These are phyloP conservation scores for Dynastes grantii DNA, from an alignment of 2,888 invertebrate species.

Conservation along the genomic window DNA sequence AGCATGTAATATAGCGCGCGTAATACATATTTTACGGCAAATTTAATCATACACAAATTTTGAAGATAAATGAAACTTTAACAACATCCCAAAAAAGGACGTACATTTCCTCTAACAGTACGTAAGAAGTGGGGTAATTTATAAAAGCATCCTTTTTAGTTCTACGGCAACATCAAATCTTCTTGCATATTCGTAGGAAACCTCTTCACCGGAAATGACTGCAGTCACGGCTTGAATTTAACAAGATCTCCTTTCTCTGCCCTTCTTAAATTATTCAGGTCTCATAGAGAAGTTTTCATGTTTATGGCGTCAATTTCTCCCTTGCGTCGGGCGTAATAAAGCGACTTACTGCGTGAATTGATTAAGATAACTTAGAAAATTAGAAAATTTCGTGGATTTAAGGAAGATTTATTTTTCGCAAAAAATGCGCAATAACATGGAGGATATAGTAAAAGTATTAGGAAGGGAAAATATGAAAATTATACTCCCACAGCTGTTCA, in stretches of 20 bases:
- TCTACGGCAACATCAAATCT: neutral
- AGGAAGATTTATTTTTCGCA: too few species aligned
- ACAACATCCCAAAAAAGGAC: neutral
- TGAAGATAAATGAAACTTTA: neutral
- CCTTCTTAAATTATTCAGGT: neutral
- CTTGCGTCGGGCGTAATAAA: neutral
- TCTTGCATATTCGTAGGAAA: neutral
- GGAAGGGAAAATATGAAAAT: too few species aligned
- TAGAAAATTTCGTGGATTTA: too few species aligned
- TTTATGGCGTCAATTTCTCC: neutral
- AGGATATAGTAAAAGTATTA: too few species aligned
- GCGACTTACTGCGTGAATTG: neutral
- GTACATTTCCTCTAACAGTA: neutral
- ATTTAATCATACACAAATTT: too few species aligned
- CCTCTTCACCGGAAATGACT: neutral
- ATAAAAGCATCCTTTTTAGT: neutral
- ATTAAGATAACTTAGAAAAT: neutral
- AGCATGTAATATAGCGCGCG: too few species aligned
- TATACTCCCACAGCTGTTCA: too few species aligned
- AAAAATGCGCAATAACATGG: too few species aligned
- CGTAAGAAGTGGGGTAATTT: neutral
- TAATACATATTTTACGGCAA: too few species aligned
- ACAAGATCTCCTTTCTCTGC: neutral
- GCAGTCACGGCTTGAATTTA: constrained; percentile 3
- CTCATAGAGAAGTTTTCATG: constrained; percentile 10